Conservation (phyloP, 2,888 invertebrate genomes). For the Steromphala cineraria region DNA sequence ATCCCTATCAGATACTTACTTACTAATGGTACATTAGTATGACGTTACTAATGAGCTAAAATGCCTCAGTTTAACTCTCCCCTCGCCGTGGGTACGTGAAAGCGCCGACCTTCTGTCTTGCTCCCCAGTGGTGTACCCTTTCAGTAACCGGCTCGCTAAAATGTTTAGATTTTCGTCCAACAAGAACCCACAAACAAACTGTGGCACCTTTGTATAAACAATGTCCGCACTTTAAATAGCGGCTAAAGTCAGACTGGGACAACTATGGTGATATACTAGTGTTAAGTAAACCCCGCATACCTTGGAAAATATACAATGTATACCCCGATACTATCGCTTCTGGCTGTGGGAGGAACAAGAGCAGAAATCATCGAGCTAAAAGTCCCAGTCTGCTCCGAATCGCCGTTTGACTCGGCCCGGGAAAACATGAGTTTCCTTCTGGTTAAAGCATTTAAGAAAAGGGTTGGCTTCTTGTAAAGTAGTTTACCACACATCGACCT, state of each 20-base stretch:
- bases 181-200: neutral
- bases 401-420: neutral
- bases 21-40: no score
- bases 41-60: no score
- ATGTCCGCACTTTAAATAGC: neutral
- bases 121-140: neutral
- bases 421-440: neutral
- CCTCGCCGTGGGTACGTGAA: neutral
- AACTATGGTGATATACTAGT: constrained; percentile 1
- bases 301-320: constrained; percentile 5
- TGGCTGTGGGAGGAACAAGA: neutral
- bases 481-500: no score
- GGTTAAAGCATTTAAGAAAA: neutral
- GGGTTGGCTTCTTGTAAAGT: neutral
- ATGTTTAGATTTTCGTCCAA: constrained; percentile 6
- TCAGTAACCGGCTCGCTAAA: neutral
- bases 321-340: neutral
- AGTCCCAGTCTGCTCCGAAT: neutral
- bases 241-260: neutral
- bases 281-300: neutral
- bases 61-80: neutral
- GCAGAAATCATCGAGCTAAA: neutral
- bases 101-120: neutral
- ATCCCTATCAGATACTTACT: no score
- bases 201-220: constrained; percentile 1